phyloP scores from a whole-genome alignment of 2,888 invertebrate species.

The Tromatobia lineatoria region DNA sequence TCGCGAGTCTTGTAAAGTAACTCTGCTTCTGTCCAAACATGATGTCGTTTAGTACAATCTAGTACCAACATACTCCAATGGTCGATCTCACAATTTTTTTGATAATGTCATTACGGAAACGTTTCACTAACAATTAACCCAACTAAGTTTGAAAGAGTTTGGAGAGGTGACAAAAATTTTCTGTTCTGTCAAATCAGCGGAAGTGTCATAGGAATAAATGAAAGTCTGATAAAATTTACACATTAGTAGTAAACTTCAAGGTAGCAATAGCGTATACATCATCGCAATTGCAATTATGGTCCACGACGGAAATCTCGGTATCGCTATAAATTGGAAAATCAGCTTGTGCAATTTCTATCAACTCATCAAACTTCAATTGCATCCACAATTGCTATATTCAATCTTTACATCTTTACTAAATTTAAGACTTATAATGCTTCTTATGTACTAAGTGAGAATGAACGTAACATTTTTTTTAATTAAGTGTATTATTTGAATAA shows the following conservation, averaged over 20 bases:
- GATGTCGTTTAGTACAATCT: constrained; percentile 30
- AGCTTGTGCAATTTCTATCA: too few species aligned
- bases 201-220: constrained; percentile 52
- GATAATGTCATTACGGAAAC: constrained; percentile 15
- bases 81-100: constrained; percentile 29
- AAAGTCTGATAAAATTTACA: constrained; percentile 16
- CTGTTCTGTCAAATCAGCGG: constrained; percentile 37
- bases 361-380: too few species aligned
- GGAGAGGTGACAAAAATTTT: constrained; percentile 60
- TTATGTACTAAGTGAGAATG: too few species aligned
- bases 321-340: too few species aligned
- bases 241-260: constrained; percentile 30
- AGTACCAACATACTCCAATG: constrained; percentile 34
- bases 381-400: too few species aligned
- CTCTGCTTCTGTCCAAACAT: constrained; percentile 74
- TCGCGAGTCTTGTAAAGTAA: constrained; percentile 73
- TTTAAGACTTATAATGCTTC: too few species aligned
- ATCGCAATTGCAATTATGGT: too few species aligned
- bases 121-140: constrained; percentile 34
- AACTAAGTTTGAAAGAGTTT: constrained; percentile 22
- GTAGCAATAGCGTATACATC: too few species aligned
- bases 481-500: too few species aligned
- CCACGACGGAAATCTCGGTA: too few species aligned
- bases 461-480: too few species aligned
- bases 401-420: too few species aligned